These are phyloP conservation scores for Lophura nycthemera DNA, from an alignment of 2,113 vertebrate species.

Conservation along the genomic window DNA sequence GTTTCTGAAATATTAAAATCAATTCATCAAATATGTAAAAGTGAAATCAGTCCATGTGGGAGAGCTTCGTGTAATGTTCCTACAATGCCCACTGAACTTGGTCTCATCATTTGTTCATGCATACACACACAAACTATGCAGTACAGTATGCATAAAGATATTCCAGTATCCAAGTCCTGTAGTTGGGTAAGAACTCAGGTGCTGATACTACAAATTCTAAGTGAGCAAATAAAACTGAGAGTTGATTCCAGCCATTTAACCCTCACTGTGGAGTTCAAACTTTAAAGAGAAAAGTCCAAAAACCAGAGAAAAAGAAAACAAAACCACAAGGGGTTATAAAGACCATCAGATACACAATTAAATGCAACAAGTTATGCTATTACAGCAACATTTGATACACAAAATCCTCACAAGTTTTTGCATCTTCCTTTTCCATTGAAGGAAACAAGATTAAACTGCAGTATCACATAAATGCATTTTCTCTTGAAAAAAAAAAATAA, in stretches of 20 bases:
- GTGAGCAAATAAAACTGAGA: neutral
- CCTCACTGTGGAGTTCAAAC: neutral
- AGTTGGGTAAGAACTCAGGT: neutral
- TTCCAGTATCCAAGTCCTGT: constrained; percentile 7
- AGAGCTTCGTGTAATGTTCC: neutral
- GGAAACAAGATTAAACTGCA: constrained; percentile 66
- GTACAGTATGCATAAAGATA: neutral
- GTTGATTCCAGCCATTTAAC: neutral
- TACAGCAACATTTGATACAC: constrained; percentile 59
- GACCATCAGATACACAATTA: constrained; percentile 41
- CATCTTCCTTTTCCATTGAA: constrained; percentile 62
- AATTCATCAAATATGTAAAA: neutral
- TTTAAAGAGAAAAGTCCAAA: neutral
- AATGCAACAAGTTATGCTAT: constrained; percentile 56
- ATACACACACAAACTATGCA: neutral
- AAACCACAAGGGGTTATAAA: constrained; percentile 14
- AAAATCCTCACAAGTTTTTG: constrained; percentile 63
- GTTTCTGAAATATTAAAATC: neutral
- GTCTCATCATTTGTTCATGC: neutral
- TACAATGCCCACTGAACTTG: constrained; percentile 40
- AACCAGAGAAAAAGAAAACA: neutral
- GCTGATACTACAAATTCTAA: neutral
- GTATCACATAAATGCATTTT: constrained; percentile 59
- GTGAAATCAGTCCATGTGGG: neutral
- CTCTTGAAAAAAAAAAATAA: constrained; percentile 79